Evolutionary conservation across 2,888 invertebrate genomes (phyloP).

Genomic region (Glyphotaelius pellucidus): DNA sequence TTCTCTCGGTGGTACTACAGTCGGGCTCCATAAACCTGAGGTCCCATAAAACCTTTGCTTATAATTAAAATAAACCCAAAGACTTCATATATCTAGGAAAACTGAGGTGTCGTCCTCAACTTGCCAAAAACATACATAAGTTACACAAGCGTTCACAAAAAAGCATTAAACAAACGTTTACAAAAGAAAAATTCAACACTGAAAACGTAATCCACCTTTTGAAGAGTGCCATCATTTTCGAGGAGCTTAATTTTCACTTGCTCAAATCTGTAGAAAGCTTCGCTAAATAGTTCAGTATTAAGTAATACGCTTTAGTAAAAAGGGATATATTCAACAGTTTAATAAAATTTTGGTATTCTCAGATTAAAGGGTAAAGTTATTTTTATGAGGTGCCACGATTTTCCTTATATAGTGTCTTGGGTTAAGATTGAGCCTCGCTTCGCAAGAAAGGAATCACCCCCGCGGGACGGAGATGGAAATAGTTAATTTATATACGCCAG

Average conservation of each 20-base stretch:
- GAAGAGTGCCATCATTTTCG: not conserved
- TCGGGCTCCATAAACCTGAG: slow-evolving; percentile 56
- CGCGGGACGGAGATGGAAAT: slow-evolving; percentile 60
- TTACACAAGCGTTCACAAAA: not conserved
- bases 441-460: slow-evolving; percentile 63
- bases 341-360: not conserved
- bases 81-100: slow-evolving; percentile 51
- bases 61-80: slow-evolving; percentile 65
- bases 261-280: not conserved
- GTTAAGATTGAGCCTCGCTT: slow-evolving; percentile 30
- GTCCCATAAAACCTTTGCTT: slow-evolving; percentile 65
- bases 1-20: slow-evolving; percentile 47
- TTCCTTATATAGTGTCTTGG: not conserved
- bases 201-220: not conserved
- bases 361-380: not conserved
- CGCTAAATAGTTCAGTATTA: not conserved
- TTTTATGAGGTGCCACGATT: not conserved
- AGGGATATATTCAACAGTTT: not conserved
- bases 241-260: not conserved
- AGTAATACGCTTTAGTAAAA: not conserved
- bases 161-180: not conserved
- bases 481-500: slow-evolving; percentile 52
- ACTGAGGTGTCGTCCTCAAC: slow-evolving; percentile 31
- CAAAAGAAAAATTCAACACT: not conserved
- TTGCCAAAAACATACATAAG: not conserved